A percentile compares a stretch with the other conserved stretches of the same genome.
Conservation (phyloP, 2,888 invertebrate species). For the Sinohyriopsis cumingii region DNA sequence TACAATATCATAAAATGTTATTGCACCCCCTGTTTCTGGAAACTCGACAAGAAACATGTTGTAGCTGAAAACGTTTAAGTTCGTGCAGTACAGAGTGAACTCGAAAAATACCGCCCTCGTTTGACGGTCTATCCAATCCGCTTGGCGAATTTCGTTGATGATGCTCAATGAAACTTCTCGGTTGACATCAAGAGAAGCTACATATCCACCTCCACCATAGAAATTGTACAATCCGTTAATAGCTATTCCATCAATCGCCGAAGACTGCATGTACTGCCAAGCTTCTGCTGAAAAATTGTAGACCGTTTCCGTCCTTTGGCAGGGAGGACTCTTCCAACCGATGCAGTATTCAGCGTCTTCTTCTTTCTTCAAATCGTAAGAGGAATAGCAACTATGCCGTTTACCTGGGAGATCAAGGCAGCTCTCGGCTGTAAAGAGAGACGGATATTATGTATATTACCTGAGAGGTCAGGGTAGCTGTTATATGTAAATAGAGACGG, state of each 20-base stretch:
- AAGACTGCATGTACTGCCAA: constrained; percentile 49
- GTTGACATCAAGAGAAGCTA: constrained; percentile 52
- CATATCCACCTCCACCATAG: constrained; percentile 60
- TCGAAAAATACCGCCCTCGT: constrained; percentile 59
- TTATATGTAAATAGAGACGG: too few species aligned
- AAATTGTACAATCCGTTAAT: constrained; percentile 41
- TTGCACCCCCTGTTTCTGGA: constrained; percentile 57
- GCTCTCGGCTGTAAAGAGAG: too few species aligned
- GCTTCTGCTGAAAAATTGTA: constrained; percentile 42
- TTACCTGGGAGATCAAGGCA: too few species aligned
- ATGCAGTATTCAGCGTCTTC: constrained; percentile 41
- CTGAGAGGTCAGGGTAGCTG: too few species aligned
- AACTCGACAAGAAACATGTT: constrained; percentile 59
- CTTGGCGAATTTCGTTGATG: constrained; percentile 37
- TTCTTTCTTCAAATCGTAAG: constrained; percentile 34
- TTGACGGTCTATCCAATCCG: constrained; percentile 56
- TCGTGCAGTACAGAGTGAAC: constrained; percentile 58
- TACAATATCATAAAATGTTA: constrained; percentile 43
- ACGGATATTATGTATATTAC: too few species aligned
- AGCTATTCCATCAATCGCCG: constrained; percentile 50
- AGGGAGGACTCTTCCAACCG: constrained; percentile 37
- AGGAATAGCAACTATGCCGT: constrained; percentile 18
- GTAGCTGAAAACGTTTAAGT: constrained; percentile 58
- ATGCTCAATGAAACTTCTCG: constrained; percentile 42
- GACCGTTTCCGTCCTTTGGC: constrained; percentile 28